Evolutionary conservation across 2,797 vertebrate genomes (phyloP).

Genomic region (Ataeniobius toweri): DNA sequence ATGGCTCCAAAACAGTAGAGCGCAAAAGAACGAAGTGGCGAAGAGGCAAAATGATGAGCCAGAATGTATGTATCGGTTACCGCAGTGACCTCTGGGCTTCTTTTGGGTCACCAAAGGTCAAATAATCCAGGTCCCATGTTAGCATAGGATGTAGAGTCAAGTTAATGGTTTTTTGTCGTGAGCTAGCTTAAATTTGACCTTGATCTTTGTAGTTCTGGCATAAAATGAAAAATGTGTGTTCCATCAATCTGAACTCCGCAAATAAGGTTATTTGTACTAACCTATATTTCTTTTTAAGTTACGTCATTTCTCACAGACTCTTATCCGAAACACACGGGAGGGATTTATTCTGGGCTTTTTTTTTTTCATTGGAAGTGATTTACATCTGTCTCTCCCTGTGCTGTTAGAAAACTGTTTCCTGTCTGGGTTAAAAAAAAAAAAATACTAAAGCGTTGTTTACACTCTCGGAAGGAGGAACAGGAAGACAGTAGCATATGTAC

Average conservation of each 20-base stretch:
- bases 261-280: slow-evolving; percentile 5
- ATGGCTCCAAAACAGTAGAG: background rate
- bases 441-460: slow-evolving; percentile 21
- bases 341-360: background rate
- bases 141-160: background rate
- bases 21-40: background rate
- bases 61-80: no score
- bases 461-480: background rate
- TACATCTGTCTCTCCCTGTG: background rate
- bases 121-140: background rate
- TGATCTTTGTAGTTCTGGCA: background rate
- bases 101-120: background rate
- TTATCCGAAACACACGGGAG: background rate
- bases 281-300: background rate
- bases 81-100: background rate
- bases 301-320: background rate
- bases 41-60: background rate
- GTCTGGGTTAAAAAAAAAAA: background rate
- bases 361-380: background rate
- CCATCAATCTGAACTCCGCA: background rate
- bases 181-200: background rate
- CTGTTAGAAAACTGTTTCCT: slow-evolving; percentile 8
- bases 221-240: background rate
- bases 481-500: background rate
- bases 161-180: background rate